Percentiles rank a stretch among this genome's conserved stretches.
Conservation (phyloP, 2,888 invertebrate genomes). For the Drosophila longiperda region DNA sequence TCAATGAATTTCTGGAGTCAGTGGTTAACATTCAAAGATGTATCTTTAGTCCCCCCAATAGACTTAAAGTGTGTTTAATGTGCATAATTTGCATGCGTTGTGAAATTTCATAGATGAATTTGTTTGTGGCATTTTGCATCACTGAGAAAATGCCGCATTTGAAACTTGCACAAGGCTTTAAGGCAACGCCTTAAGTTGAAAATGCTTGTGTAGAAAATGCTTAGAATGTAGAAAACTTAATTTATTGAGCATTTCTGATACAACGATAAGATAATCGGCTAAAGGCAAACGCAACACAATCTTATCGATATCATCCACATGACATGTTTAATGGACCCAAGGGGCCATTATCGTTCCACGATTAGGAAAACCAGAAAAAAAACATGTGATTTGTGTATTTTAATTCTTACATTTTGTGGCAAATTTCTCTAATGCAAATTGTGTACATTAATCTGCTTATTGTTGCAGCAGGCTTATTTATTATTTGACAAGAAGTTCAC, state of each 20-base stretch:
- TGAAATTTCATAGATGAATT: conserved; percentile 59
- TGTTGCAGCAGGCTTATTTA: neutral
- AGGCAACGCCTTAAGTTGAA: neutral
- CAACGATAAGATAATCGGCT: conserved; percentile 41
- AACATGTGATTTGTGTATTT: conserved; percentile 49
- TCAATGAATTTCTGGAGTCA: neutral
- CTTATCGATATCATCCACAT: conserved; percentile 45
- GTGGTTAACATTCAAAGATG: neutral
- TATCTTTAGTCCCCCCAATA: conserved; percentile 12
- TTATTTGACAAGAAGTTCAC: neutral
- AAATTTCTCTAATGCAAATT: neutral
- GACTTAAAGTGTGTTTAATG: conserved; percentile 28
- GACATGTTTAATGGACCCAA: conserved; percentile 43
- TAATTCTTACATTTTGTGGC: conserved; percentile 1
- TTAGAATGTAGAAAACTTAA: neutral
- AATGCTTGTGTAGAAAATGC: neutral
- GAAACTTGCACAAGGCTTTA: conserved; percentile 8
- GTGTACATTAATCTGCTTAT: neutral
- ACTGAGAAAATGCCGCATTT: neutral
- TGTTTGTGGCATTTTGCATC: conserved; percentile 2
- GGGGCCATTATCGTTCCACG: conserved; percentile 40
- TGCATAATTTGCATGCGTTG: conserved; percentile 69
- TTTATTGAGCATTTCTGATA: conserved; percentile 24
- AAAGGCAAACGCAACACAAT: conserved; percentile 31
- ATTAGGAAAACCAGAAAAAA: conserved; percentile 6